Conservation (phyloP, 2,797 vertebrate species). For the Cossypha niveicapilla region DNA sequence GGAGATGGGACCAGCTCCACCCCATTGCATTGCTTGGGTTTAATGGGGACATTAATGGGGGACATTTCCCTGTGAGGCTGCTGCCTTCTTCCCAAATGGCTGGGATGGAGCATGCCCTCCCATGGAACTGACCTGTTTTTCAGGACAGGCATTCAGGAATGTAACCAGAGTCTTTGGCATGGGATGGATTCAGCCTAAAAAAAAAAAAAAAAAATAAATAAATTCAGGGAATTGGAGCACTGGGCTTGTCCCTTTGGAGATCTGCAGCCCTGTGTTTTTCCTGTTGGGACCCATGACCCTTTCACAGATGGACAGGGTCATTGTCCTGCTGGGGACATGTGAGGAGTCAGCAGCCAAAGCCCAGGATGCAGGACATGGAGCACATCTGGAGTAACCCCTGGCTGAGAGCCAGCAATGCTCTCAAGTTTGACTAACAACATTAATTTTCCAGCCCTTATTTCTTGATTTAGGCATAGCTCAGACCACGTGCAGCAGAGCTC, state of each 20-base stretch:
- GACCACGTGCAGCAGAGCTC: not conserved
- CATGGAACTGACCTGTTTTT: not conserved
- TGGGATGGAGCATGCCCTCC: not conserved
- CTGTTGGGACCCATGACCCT: not conserved
- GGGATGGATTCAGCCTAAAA: not conserved
- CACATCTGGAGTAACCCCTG: not conserved
- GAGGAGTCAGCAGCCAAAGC: not conserved
- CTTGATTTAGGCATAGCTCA: not conserved
- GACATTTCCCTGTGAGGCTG: not conserved
- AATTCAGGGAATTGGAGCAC: not conserved
- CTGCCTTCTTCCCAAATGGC: not conserved
- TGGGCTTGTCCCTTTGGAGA: not conserved
- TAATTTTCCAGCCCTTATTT: not conserved
- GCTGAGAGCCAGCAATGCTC: not conserved
- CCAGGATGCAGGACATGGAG: not conserved
- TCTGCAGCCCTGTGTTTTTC: not conserved
- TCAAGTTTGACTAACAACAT: not conserved
- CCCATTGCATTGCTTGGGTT: not conserved
- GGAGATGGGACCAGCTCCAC: not conserved
- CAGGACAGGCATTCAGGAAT: not conserved
- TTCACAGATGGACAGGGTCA: not conserved
- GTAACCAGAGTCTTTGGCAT: not conserved
- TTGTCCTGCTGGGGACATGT: not conserved
- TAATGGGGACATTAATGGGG: not conserved
- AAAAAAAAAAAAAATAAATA: not conserved